These are phyloP conservation scores for Hirtodrosophila alboralis DNA, from an alignment of 2,888 invertebrate species.

Conservation along the genomic window DNA sequence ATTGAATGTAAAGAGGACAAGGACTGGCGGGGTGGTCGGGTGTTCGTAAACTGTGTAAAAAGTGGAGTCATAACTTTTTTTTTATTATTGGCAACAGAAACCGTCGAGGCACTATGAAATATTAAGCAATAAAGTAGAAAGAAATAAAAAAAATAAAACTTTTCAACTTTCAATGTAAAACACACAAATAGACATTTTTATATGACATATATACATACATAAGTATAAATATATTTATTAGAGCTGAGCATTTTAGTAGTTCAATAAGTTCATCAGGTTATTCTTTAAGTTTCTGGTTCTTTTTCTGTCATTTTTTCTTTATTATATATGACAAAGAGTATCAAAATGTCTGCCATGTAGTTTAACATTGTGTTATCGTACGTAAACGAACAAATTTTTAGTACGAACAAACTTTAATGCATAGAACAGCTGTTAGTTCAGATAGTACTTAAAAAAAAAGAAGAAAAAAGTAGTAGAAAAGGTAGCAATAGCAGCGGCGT, in stretches of 20 bases:
- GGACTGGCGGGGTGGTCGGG: too few relatives aligned
- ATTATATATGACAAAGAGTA: too few relatives aligned
- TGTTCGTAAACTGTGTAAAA: too few relatives aligned
- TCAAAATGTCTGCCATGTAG: too few relatives aligned
- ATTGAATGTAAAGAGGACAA: conserved; percentile 32
- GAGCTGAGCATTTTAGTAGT: conserved; percentile 7
- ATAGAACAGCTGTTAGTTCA: too few relatives aligned
- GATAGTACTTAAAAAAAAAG: too few relatives aligned
- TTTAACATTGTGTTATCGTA: too few relatives aligned
- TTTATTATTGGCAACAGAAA: conserved; percentile 34
- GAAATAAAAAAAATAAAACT: conserved; percentile 35
- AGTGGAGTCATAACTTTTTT: conserved; percentile 38
- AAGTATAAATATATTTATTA: conserved; percentile 4
- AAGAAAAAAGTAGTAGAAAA: conserved; percentile 45
- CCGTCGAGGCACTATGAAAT: conserved; percentile 50
- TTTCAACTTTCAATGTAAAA: conserved; percentile 46
- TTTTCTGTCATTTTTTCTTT: too few relatives aligned
- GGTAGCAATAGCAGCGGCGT: conserved; percentile 26
- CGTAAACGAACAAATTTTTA: too few relatives aligned
- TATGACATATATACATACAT: conserved; percentile 8
- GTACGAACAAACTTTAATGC: too few relatives aligned
- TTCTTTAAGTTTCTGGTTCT: too few relatives aligned
- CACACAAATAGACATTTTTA: conserved; percentile 9
- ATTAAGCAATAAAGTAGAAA: conserved; percentile 60
- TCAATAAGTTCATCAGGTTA: too few relatives aligned